phyloP scores from a whole-genome alignment of 2,113 vertebrate genomes.

The Rhizomys pruinosus region DNA sequence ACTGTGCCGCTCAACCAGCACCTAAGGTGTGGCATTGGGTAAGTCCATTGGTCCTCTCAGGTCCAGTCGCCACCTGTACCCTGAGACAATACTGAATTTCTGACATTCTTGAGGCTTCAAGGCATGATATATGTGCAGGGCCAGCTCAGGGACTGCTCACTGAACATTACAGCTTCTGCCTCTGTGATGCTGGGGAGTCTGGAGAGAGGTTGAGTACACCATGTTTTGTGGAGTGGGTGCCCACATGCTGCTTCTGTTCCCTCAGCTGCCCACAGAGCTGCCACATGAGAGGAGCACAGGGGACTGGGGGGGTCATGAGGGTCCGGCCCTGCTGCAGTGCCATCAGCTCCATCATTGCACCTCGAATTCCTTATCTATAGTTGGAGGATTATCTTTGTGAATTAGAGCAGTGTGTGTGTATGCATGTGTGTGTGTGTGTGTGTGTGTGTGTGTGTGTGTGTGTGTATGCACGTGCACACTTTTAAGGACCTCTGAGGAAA shows the following conservation, averaged over 20 bases:
- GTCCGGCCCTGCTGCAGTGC: not conserved
- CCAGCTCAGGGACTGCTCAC: not conserved
- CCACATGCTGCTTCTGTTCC: no score
- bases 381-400: not conserved
- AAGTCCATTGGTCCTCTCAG: not conserved
- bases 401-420: not conserved
- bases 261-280: not conserved
- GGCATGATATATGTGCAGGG: fast-evolving
- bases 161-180: no score
- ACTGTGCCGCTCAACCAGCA: not conserved
- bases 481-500: not conserved
- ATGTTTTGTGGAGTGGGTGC: no score
- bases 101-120: fast-evolving
- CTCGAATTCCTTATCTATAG: not conserved
- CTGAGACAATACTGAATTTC: fast-evolving
- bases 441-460: no score
- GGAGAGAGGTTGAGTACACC: not conserved
- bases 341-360: no score
- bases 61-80: no score
- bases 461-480: no score
- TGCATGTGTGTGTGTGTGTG: no score
- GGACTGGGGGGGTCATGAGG: fast-evolving
- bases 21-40: not conserved
- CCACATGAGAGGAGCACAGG: not conserved
- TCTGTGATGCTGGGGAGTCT: not conserved